Percentiles rank a stretch among this genome's conserved stretches.
Evolutionary conservation across 2,797 vertebrate genomes (phyloP).

Genomic region (Podarcis lilfordi): DNA sequence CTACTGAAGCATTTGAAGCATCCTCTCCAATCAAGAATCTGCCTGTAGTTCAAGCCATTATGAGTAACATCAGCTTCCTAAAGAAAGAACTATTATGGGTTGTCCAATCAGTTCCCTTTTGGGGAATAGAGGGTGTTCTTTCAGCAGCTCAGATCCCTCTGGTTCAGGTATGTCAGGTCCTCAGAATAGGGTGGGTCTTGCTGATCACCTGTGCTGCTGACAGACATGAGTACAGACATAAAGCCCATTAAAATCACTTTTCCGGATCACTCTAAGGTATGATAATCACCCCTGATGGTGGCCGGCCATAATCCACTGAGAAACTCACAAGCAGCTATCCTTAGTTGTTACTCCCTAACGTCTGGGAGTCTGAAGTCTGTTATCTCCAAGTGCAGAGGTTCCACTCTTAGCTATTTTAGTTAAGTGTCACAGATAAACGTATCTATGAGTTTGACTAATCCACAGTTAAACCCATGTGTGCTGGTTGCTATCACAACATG

Average conservation of each 20-base stretch:
- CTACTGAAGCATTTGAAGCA: neutral
- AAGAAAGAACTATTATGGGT: neutral
- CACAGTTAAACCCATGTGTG: neutral
- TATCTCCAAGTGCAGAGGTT: neutral
- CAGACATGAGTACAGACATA: no score
- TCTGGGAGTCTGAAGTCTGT: neutral
- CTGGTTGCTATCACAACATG: neutral
- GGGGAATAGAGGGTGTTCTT: neutral
- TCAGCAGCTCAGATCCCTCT: neutral
- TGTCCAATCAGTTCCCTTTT: neutral
- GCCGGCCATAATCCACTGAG: neutral
- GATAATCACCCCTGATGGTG: neutral
- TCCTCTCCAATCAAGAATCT: neutral
- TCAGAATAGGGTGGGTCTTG: neutral
- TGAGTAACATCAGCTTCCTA: neutral
- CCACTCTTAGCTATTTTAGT: neutral
- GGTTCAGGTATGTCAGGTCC: no score
- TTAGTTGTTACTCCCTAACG: neutral
- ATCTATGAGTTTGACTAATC: neutral
- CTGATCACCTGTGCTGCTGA: neutral
- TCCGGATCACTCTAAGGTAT: neutral
- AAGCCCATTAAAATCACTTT: neutral
- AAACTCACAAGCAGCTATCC: neutral
- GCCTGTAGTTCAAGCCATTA: neutral
- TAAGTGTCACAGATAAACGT: neutral